Percentiles rank a stretch among this genome's conserved stretches.
These are phyloP conservation scores for Tinamus major DNA, from an alignment of 2,797 vertebrate genomes.

Conservation along the genomic window DNA sequence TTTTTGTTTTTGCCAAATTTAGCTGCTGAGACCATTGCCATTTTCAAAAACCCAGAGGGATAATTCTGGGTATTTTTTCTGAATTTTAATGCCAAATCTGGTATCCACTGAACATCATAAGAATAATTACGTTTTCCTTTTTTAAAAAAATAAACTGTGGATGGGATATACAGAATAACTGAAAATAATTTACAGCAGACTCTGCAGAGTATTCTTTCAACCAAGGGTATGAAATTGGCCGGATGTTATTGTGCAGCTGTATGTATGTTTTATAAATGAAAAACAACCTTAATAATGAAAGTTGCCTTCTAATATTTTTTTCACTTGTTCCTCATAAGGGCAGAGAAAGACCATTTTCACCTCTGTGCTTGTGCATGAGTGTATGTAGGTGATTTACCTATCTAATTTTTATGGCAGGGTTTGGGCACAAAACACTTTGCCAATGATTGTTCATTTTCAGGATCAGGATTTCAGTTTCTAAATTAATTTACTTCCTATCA, in stretches of 20 bases:
- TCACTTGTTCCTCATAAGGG: background rate
- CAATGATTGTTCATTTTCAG: background rate
- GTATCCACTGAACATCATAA: background rate
- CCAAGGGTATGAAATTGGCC: background rate
- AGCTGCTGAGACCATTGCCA: background rate
- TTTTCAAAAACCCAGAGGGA: background rate
- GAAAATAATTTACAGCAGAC: background rate
- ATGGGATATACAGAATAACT: background rate
- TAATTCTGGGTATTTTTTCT: background rate
- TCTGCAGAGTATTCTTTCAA: background rate
- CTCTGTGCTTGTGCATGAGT: background rate
- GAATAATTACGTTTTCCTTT: background rate
- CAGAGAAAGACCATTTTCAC: background rate
- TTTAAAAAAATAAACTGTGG: background rate
- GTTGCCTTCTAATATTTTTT: background rate
- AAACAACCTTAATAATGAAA: background rate
- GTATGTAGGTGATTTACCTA: background rate
- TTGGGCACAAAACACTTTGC: rapidly evolving
- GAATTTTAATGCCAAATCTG: background rate
- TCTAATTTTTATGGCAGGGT: background rate
- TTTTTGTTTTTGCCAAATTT: background rate
- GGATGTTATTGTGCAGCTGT: background rate
- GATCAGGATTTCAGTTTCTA: background rate
- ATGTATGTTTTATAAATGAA: background rate
- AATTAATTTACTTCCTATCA: background rate